Evolutionary conservation across 2,113 vertebrate species (phyloP).

Genomic region (Megaceryle torquata): DNA sequence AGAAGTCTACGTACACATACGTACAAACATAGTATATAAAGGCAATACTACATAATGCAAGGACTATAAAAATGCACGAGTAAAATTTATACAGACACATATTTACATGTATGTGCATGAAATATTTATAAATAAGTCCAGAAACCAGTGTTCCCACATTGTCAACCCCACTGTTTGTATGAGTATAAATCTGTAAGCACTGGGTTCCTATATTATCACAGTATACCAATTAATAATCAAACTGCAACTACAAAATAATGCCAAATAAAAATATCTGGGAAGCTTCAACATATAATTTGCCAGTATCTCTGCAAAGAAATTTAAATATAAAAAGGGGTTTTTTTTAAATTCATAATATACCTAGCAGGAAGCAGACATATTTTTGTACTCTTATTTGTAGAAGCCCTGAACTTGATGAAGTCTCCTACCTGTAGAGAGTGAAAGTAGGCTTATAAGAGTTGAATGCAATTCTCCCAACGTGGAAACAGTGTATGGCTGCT

Average conservation of each 20-base stretch:
- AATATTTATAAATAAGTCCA: neutral
- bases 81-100: neutral
- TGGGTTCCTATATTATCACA: neutral
- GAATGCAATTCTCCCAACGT: neutral
- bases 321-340: neutral
- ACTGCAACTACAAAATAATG: neutral
- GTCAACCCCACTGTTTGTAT: neutral
- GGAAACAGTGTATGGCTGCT: neutral
- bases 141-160: neutral
- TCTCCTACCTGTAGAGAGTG: neutral
- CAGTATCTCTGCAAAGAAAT: neutral
- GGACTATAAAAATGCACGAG: neutral
- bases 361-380: neutral
- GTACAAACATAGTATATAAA: neutral
- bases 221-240: neutral
- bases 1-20: neutral
- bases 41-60: neutral
- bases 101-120: neutral
- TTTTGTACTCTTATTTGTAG: neutral
- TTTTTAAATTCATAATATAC: neutral
- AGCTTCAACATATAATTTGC: neutral
- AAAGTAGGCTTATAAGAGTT: neutral
- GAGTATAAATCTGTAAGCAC: neutral
- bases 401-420: neutral
- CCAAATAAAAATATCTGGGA: neutral